phyloP scores from a whole-genome alignment of 2,888 invertebrate species.

The Himalopsyche kuldschensis region DNA sequence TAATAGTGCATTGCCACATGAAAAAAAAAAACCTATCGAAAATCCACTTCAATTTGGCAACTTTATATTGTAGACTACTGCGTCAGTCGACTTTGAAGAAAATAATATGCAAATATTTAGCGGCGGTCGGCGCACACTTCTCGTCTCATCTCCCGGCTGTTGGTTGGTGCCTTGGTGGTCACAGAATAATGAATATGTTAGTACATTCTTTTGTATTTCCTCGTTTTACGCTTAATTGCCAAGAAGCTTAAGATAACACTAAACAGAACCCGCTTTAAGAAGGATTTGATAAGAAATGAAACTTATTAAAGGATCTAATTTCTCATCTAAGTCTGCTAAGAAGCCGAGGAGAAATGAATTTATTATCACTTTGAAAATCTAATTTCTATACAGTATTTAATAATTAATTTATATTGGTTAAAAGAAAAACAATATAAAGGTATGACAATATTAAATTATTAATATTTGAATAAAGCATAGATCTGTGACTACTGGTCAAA shows the following conservation, averaged over 20 bases:
- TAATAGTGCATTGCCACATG: too few species aligned
- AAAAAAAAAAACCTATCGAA: too few species aligned
- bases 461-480: too few species aligned
- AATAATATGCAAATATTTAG: background rate
- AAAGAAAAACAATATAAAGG: too few species aligned
- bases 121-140: background rate
- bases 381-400: too few species aligned
- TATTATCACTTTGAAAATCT: too few species aligned
- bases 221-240: background rate
- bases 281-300: background rate
- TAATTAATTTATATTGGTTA: too few species aligned
- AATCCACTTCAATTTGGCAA: too few species aligned
- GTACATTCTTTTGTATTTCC: background rate
- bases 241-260: background rate
- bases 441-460: too few species aligned
- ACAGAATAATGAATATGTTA: constrained; percentile 4
- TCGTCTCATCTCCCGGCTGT: background rate
- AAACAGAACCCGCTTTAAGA: background rate
- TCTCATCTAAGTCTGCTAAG: background rate
- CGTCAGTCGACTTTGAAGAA: background rate
- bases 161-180: background rate
- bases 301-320: background rate
- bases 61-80: background rate
- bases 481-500: too few species aligned
- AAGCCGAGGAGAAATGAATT: background rate